phyloP scores from a whole-genome alignment of 2,888 invertebrate species.

The Eulithis prunata region DNA sequence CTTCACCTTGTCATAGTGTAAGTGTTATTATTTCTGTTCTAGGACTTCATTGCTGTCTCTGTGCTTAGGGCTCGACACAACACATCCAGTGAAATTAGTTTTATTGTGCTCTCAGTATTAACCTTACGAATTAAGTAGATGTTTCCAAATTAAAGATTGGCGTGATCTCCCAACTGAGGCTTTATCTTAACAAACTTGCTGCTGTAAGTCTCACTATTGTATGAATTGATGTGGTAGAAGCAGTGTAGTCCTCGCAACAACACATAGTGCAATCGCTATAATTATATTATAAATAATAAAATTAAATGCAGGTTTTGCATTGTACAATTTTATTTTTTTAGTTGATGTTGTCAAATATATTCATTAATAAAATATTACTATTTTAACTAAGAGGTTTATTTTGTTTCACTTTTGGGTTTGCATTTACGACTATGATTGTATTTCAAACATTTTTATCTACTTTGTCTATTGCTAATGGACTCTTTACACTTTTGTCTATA shows the following conservation, averaged over 20 bases:
- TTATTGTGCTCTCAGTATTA: conserved; percentile 81
- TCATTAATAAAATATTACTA: conserved; percentile 79
- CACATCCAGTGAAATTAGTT: conserved; percentile 75
- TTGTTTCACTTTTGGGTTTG: conserved; percentile 72
- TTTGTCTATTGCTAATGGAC: conserved; percentile 49
- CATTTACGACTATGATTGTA: conserved; percentile 66
- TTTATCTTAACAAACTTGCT: conserved; percentile 59
- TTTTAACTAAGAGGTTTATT: conserved; percentile 76
- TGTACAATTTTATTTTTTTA: conserved; percentile 83
- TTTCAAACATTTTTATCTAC: conserved; percentile 54
- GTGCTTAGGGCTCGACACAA: conserved; percentile 53
- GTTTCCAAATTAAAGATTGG: conserved; percentile 71
- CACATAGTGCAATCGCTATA: conserved; percentile 78
- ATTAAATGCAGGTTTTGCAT: conserved; percentile 81
- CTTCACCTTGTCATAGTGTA: conserved; percentile 62
- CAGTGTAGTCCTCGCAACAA: conserved; percentile 83
- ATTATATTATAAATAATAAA: conserved; percentile 69
- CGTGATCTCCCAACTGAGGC: conserved; percentile 74
- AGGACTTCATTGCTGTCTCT: conserved; percentile 64
- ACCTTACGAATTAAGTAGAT: conserved; percentile 67
- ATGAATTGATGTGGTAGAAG: conserved; percentile 71
- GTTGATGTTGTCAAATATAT: conserved; percentile 77
- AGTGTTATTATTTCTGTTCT: conserved; percentile 60
- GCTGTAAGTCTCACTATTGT: conserved; percentile 61
- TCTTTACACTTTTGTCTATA: conserved; percentile 48